Base-by-base conservation (phyloP, 2,797 vertebrate species). In the Falco naumanni region DNA sequence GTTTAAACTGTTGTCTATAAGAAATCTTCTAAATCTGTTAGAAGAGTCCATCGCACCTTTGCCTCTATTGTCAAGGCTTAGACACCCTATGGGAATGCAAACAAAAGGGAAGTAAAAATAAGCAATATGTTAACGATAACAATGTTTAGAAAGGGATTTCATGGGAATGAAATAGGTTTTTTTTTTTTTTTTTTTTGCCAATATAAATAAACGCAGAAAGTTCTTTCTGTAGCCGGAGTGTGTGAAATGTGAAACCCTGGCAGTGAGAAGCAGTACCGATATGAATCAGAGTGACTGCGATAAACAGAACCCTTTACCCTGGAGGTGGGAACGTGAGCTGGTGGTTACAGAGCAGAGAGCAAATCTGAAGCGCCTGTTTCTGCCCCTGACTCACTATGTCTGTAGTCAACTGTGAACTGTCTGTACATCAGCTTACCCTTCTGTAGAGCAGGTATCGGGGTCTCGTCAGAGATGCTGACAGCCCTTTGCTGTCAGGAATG, bases 151-250 rank as follows among this genome's bases (percentile, higher is more conserved):
- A 95, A 90, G 60, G 43, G 75, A 57, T 90, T 91, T 86, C 25
- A 86, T 57, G 68, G 84, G 78, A 93, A 87, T 37, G 45, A 81
- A 82, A 81, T 20, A 50, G 53, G n/a, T n/a, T 22, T 28, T 28
- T 22, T 74, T 51, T 81, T 90, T 66, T 64, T 37, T 37, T 37
- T 37, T 37, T 37, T 37, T 37, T 10, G 25, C 91, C 83, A 92
- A 39, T 87, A 76, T 69, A 97, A 96, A 90, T 79, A 95, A 90
- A 94, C 68, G 86, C 64, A 75, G 75, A 92, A 93, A 93, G 77
- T 69, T 84, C 33, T 41, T 87, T 85, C 65, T 56, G 37, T 10
- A 66, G 81, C 56, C 74, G 74, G 66, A 81, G 3, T 34, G 68
- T 76, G 53, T 51, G 89, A 95, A 90, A 94, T 22, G 75, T 74